Evolutionary conservation across 2,113 vertebrate genomes (phyloP), one percentile per base, ranked within the genome.

Genomic region (Trematomus loennbergii): DNA sequence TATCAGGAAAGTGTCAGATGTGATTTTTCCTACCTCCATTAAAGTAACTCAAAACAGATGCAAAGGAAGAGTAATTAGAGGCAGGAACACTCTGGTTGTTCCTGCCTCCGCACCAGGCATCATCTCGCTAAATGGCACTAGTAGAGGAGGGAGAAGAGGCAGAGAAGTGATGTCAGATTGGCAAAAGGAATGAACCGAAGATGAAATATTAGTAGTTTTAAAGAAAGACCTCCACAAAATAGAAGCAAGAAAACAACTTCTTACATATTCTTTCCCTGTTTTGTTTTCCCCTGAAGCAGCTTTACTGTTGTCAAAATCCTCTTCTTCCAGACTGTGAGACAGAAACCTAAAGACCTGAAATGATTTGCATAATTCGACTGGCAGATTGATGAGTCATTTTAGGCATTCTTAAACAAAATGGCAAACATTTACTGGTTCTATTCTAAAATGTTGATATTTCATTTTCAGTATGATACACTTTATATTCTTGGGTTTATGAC

Each of bases 41-140:
- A 61, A 29, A 2, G 4, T 49, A 29, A 57, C 12, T n/a, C 58
- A 6, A 72, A 70, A 58, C 22, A 22, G 43, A 52, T 40, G 3
- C 36, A 55, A 65, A 40, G 40, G 40, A n/a, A 48, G 49, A 70
- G 18, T 54, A 68, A 60, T 68, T 40, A 63, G 40, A 40, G 5
- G 18, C 72, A 72, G 58, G 46, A 58, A 22, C 22, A 29, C 29
- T 12, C 64, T 40, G 67, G 29, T 54, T 55, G 13, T 29, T 61
- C 40, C 67, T 79, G 59, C 67, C 63, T 78, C 61, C n/a, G 4
- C 75, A 73, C 17, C n/a, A 82, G 76, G 22, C 57, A 49, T 70
- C 77, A 33, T 45, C 25, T 61, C 11, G 0, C 43, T 36, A 68
- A 66, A 12, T 72, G 20, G 36, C 48, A 52, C 16, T 12, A 58